Conservation (phyloP, 2,888 invertebrate genomes). For the Panzeria rudis region DNA sequence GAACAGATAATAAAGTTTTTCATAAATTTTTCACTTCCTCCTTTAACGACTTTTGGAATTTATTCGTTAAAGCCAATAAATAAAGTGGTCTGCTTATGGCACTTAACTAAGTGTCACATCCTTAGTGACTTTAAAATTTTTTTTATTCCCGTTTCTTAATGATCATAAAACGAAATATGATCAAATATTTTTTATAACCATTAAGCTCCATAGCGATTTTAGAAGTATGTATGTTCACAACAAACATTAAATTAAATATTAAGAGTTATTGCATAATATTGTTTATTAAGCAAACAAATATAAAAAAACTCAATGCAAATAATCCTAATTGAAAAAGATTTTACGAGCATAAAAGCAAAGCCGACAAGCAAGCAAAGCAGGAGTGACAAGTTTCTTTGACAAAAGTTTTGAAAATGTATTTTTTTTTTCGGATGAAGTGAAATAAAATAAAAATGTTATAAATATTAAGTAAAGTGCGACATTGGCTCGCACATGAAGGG, state of each 20-base stretch:
- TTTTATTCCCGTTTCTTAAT: constrained; percentile 1
- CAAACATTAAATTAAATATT: neutral
- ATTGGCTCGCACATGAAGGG: too few species aligned
- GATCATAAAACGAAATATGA: constrained; percentile 45
- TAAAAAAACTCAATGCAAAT: constrained; percentile 29
- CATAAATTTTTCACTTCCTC: neutral
- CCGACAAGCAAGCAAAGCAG: too few species aligned
- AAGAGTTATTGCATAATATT: neutral
- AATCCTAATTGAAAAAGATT: constrained; percentile 55
- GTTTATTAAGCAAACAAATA: constrained; percentile 13
- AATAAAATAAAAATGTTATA: too few species aligned
- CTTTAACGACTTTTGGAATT: constrained; percentile 10
- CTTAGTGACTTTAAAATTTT: constrained; percentile 21
- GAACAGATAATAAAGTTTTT: neutral
- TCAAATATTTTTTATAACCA: constrained; percentile 25
- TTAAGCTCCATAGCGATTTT: neutral
- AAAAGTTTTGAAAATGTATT: too few species aligned
- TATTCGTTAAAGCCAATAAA: constrained; percentile 10
- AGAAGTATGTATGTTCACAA: neutral
- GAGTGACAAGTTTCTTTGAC: neutral
- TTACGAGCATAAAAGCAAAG: neutral
- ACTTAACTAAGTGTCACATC: constrained; percentile 33
- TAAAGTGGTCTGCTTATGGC: neutral
- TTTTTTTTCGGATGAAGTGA: too few species aligned
- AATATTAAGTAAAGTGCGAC: too few species aligned